Evolutionary conservation across 2,113 vertebrate genomes (phyloP).

Genomic region (Sphyrna mokarran): DNA sequence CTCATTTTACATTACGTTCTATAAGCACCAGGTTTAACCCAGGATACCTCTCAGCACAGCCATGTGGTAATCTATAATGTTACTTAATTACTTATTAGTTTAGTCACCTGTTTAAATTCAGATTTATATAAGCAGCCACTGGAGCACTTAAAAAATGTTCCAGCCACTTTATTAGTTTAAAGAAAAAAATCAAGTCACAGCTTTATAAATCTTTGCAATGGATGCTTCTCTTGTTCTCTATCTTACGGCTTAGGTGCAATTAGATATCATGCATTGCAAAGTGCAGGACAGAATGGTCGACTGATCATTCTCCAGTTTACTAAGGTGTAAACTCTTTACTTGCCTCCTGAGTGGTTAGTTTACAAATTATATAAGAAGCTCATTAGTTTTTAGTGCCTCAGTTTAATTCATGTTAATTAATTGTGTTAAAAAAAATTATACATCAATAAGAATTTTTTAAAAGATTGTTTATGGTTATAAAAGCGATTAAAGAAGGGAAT

Average conservation of each 20-base stretch:
- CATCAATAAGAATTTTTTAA: background rate
- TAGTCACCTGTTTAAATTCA: background rate
- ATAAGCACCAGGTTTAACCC: background rate
- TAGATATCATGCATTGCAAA: slow-evolving; percentile 22
- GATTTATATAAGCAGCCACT: background rate
- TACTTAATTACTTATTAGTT: background rate
- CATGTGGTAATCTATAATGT: background rate
- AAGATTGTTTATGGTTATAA: slow-evolving; percentile 26
- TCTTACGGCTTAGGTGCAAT: background rate
- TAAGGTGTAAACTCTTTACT: background rate
- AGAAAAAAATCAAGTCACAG: background rate
- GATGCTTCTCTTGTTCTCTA: background rate
- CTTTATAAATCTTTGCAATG: slow-evolving; percentile 15
- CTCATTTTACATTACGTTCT: background rate
- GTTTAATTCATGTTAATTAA: slow-evolving; percentile 31
- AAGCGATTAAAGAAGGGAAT: background rate
- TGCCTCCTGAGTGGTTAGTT: slow-evolving; percentile 8
- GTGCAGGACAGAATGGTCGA: slow-evolving; percentile 4
- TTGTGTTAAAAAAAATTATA: slow-evolving; percentile 4
- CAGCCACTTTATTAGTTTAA: background rate
- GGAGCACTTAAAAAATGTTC: background rate
- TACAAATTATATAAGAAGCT: background rate
- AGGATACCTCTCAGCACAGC: background rate
- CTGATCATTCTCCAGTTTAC: slow-evolving; percentile 24
- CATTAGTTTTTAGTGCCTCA: slow-evolving; percentile 13